Base-by-base conservation (phyloP, 92 coral and sea anemone genomes). In the Palythoa heliodiscus region DNA sequence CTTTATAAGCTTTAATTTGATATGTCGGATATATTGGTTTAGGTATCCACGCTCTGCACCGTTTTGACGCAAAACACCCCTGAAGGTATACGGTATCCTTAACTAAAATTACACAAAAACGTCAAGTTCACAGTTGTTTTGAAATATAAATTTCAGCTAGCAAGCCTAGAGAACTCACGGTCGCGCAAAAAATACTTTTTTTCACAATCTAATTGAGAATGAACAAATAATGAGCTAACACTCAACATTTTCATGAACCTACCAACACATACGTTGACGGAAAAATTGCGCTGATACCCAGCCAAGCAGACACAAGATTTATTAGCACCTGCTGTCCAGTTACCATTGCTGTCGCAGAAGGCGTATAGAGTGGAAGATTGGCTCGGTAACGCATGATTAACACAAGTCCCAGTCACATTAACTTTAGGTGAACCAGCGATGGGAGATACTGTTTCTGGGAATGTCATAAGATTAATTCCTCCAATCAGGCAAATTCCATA, bases 361-460 rank as follows among this genome's bases (percentile, higher is more conserved):
- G 82, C 82, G 35, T 77, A 57, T 35, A 77, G 70, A 16, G 7
- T 24, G 3, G 69, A 77, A 19, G 82, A 35, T 39, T 58, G 40
- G 29, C 20, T 35, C 55, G 82, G 24, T 15, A 40, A 23, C 7
- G 82, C 82, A 39, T 77, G 50, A 5, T 53, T 50, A 3, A 77
- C 82, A 37, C 82, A 77, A 3, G 48, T 77, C 20, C 82, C 82
- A 25, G 60, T 77, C 35, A 77, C 82, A 10, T 63, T 77, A 63
- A 77, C 14, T 19, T 57, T 35, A 17, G 7, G 24, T 17, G 53
- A 25, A 54, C 11, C 14, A 5, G 25, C 48, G 29, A 11, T 23
- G 7, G 82, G 82, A 15, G 52, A 14, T 10, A 77, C 35, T 15
- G 82, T 77, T 24, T 25, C 23, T 15, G 82, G 70, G 29, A 77